Evolutionary conservation across 2,113 vertebrate species (phyloP), one percentile per base, ranked within the genome.

Genomic region (Corvus moneduloides): DNA sequence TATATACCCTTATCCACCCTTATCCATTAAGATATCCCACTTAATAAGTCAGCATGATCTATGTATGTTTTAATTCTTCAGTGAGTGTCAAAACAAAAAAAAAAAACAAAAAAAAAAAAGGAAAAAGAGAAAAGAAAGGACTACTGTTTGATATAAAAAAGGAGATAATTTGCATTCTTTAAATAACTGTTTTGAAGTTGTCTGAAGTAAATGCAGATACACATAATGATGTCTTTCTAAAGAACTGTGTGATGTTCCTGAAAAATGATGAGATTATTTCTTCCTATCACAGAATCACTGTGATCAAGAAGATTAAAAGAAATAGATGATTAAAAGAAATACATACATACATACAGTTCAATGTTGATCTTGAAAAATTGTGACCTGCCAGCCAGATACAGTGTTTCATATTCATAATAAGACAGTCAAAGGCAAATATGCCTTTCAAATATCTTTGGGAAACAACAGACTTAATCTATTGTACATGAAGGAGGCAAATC

Each of bases 221-320:
- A 80, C 15, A 85, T 59, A 83, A 87, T 63, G 5, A 13, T 46
- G 13, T 59, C 16, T 80, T 91, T 89, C 55, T 67, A 68, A 91
- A 77, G 58, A 92, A 75, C 30, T 37, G 3, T 93, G 43, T 83
- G 81, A 86, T 83, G 41, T 81, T 95, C 14, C 56, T 92, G 69
- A 86, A 79, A 89, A 94, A 76, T 69, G 26, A 91, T 78, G 22
- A 26, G 24, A 62, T 71, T 93, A 58, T 88, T 94, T 94, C 39
- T 94, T 67, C 16, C 43, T 48, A 78, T 72, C 46, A 66, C 10
- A 77, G n/a, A 88, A 69, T 86, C 24, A 73, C 67, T 90, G 18
- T 95, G 80, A 94, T 95, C 76, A 84, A 62, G 72, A 80, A 95
- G 86, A 94, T 96, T 86, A 95, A 95, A 95, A 90, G 83, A 93